phyloP scores from a whole-genome alignment of 1,140 invertebrate species.

The Colletes gigas region DNA sequence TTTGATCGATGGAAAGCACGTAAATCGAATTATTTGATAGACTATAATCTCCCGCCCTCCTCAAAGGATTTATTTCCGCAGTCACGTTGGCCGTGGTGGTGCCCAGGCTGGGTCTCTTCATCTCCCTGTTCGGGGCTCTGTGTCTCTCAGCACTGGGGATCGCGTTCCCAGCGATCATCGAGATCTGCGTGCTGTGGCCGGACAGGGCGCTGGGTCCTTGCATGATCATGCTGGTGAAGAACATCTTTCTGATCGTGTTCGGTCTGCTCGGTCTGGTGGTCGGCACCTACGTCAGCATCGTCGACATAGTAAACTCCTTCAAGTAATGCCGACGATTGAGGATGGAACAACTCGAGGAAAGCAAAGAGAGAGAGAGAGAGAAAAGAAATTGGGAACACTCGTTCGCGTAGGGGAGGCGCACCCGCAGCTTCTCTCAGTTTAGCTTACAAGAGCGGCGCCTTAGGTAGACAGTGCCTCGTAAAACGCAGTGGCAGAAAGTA shows the following conservation, averaged over 20 bases:
- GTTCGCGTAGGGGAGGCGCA: background rate
- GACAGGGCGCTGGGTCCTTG: conserved; percentile 76
- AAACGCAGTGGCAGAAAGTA: conserved; percentile 20
- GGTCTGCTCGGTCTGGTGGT: conserved; percentile 86
- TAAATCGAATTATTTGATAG: too few relatives aligned
- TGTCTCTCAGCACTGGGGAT: conserved; percentile 90
- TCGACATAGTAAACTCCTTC: conserved; percentile 82
- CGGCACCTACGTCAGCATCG: conserved; percentile 86
- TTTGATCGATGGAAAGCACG: too few relatives aligned
- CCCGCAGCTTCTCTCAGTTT: conserved; percentile 22
- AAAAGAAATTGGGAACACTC: background rate
- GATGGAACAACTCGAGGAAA: conserved; percentile 4
- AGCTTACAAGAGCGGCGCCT: conserved; percentile 18
- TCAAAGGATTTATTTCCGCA: conserved; percentile 75
- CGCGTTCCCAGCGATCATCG: conserved; percentile 91
- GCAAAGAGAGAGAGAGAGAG: too few relatives aligned
- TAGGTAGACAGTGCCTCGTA: conserved; percentile 23
- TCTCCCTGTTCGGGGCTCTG: conserved; percentile 91
- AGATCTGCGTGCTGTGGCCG: conserved; percentile 85
- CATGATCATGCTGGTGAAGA: conserved; percentile 81
- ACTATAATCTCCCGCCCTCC: too few relatives aligned
- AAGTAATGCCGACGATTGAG: conserved; percentile 17
- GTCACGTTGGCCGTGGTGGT: conserved; percentile 88
- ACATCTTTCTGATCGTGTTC: conserved; percentile 84
- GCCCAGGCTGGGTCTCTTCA: conserved; percentile 90